Percentiles rank a stretch among this genome's conserved stretches.
These are phyloP conservation scores for Phania funesta DNA, from an alignment of 2,888 invertebrate genomes.

Conservation along the genomic window DNA sequence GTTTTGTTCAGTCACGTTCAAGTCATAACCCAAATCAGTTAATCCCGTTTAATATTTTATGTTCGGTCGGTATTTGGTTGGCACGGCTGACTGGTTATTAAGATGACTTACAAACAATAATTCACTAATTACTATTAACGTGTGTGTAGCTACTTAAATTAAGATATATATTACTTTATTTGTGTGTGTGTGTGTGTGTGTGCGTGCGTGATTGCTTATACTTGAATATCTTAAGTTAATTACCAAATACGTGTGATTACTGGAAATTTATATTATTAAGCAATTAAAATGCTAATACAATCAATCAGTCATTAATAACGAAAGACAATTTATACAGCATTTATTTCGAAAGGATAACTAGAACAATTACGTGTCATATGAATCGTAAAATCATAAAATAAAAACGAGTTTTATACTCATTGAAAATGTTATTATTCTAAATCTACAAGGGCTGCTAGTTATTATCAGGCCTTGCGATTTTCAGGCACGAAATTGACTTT, in stretches of 20 bases:
- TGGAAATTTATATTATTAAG: conserved; percentile 44
- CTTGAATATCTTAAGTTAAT: conserved; percentile 17
- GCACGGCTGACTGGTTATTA: conserved; percentile 20
- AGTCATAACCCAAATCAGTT: conserved; percentile 51
- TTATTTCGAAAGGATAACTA: too few species aligned
- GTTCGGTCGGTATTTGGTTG: conserved; percentile 18
- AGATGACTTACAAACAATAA: conserved; percentile 46
- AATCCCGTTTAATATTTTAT: conserved; percentile 52
- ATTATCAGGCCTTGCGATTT: too few species aligned
- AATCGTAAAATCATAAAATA: too few species aligned
- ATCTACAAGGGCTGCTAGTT: too few species aligned
- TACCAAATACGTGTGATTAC: conserved; percentile 47
- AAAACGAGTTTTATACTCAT: too few species aligned
- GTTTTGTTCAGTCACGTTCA: conserved; percentile 46
- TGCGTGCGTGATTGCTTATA: not conserved
- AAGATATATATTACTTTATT: too few species aligned
- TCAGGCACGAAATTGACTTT: too few species aligned
- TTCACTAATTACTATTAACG: not conserved
- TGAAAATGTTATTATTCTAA: too few species aligned
- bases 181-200: too few species aligned
- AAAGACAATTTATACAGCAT: not conserved
- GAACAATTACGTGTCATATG: too few species aligned
- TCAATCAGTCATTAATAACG: not conserved
- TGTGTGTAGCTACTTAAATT: too few species aligned
- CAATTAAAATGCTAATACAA: conserved; percentile 40